These are phyloP conservation scores for Todiramphus chloris DNA, from an alignment of 2,113 vertebrate genomes.

Conservation along the genomic window DNA sequence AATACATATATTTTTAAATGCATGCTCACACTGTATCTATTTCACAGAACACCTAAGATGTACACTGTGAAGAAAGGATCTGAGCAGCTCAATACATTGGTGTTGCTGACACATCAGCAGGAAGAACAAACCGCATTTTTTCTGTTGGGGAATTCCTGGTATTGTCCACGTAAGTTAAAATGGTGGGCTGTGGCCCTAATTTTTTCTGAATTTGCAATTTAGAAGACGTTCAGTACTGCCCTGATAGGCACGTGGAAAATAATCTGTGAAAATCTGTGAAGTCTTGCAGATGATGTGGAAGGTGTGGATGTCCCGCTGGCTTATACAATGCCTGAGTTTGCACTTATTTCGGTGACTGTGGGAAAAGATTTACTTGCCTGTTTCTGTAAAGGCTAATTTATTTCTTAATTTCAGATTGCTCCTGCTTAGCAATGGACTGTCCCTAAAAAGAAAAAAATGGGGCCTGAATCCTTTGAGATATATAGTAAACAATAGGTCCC, in stretches of 20 bases:
- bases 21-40: not conserved
- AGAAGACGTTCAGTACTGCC: not conserved
- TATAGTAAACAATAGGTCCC: not conserved
- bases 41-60: not conserved
- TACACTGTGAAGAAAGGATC: not conserved
- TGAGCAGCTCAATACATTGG: not conserved
- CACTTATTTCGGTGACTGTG: accelerated
- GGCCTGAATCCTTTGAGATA: not conserved
- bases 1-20: not conserved
- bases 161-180: not conserved
- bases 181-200: not conserved
- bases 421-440: accelerated
- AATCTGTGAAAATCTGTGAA: not conserved
- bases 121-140: not conserved
- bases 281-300: not conserved
- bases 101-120: not conserved
- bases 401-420: not conserved
- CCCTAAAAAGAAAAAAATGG: not conserved
- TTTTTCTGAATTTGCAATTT: not conserved
- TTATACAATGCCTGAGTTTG: not conserved
- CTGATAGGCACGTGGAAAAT: not conserved
- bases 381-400: not conserved
- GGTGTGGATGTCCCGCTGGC: not conserved
- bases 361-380: not conserved
- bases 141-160: not conserved